phyloP scores from a whole-genome alignment of 2,797 vertebrate genomes.

The Parambassis ranga region DNA sequence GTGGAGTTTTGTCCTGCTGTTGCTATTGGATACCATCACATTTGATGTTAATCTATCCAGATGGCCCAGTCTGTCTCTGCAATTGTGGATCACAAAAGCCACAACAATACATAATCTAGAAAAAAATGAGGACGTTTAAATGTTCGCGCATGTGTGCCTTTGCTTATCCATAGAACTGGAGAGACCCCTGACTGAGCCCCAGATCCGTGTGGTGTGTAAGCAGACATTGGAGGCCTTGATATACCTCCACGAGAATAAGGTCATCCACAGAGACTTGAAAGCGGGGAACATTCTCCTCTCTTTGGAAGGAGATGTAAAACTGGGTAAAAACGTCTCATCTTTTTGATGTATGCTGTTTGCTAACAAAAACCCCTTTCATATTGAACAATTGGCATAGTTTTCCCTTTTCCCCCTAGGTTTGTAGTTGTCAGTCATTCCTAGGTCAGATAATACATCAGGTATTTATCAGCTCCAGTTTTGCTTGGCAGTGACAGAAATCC shows the following conservation, averaged over 20 bases:
- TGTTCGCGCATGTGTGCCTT: background rate
- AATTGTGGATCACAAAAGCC: background rate
- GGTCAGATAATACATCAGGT: no score
- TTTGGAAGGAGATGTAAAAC: constrained; percentile 93
- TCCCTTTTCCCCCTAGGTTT: no score
- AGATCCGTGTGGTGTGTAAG: constrained; percentile 96
- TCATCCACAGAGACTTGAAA: constrained; percentile 98
- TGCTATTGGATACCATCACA: constrained; percentile 42
- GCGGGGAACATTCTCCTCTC: constrained; percentile 98
- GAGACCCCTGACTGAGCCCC: constrained; percentile 94
- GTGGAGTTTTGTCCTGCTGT: constrained; percentile 31
- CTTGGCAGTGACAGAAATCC: no score
- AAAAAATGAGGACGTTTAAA: background rate
- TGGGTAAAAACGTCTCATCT: constrained; percentile 79
- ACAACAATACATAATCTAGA: background rate
- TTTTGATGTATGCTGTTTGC: background rate
- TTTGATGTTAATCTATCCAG: background rate
- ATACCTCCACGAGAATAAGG: constrained; percentile 97
- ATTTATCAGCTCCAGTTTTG: no score
- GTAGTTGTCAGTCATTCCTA: no score
- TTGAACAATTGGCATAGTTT: no score
- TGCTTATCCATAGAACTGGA: constrained; percentile 88
- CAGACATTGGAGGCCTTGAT: constrained; percentile 93
- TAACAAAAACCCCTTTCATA: no score
- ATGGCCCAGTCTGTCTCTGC: constrained; percentile 5